These are phyloP conservation scores for Thumatha senex DNA, from an alignment of 2,888 invertebrate genomes.

Conservation along the genomic window DNA sequence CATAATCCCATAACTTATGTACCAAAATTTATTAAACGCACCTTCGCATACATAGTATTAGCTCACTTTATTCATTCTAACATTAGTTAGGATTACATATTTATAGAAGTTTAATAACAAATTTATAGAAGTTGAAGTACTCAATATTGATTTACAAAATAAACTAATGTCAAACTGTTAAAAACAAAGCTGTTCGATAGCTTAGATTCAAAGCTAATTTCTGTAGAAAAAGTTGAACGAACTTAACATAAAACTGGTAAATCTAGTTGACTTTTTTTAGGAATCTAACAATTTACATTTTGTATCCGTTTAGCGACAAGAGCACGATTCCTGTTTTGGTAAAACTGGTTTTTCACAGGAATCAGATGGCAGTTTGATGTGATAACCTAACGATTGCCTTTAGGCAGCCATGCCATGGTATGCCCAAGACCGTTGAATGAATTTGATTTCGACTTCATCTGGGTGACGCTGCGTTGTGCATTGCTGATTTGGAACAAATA, in stretches of 20 bases:
- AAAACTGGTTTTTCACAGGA: slow-evolving; percentile 1
- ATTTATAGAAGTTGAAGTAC: neutral
- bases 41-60: no score
- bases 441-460: no score
- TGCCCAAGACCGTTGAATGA: no score
- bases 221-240: slow-evolving; percentile 5
- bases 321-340: neutral
- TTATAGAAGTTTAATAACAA: no score
- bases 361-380: neutral
- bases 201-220: neutral
- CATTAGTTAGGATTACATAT: no score
- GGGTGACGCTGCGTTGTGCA: no score
- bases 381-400: neutral
- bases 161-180: neutral
- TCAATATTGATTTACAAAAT: no score
- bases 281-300: neutral
- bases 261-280: slow-evolving; percentile 3
- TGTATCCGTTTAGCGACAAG: slow-evolving; percentile 12
- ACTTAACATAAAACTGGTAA: slow-evolving; percentile 2
- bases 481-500: no score
- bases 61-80: no score
- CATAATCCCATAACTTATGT: no score
- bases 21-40: no score
- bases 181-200: neutral
- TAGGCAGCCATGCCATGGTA: no score